Base-by-base conservation (phyloP, 2,888 invertebrate genomes). In the Torymus tubicola region DNA sequence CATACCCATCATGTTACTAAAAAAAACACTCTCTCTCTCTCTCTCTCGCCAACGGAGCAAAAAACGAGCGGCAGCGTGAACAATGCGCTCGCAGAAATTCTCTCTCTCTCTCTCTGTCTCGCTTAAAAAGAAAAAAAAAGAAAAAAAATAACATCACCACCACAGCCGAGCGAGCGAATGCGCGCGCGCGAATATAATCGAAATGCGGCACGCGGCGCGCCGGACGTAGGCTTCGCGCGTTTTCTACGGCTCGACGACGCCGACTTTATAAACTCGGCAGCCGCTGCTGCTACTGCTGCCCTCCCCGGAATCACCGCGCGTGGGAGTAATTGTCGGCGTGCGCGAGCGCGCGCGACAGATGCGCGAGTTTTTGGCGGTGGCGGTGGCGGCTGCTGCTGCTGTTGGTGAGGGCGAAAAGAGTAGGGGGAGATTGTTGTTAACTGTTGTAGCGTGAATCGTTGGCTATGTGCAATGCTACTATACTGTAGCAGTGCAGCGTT, bases 181-280 rank as follows among this genome's bases (percentile, higher is more conserved):
- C 52, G 16, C 67, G 53, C 53, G 55, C 63, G 64, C 50, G 78
- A 71, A 75, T 78, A 81, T 74, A 78, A 78, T 81, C 81, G 74
- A 81, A 81, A 81, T 75, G 74, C 74, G 69, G 78, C 78, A 75
- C 74, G 71, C 78, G 78, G 78, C 61, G 72, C 72, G 72, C 72
- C 76, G 76, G 76, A 80, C 71, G 67, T 76, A 64, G 60, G 52
- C 64, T 75, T 70, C 74, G 76, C 74, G 21, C 76, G 70, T 68
- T 82, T 76, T 68, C 10, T 68, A 64, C 76, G 58, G 65, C 68
- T 74, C 71, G 61, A 67, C 72, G 71, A 61, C 81, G 79, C 79
- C 76, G 73, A 74, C 81, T 78, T 75, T 64, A 80, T 75, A 78
- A 78, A 75, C 74, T 78, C 63, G 52, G 52, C 52, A 42, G 42